Evolutionary conservation across 2,888 invertebrate species (phyloP), one percentile per base, ranked within the genome.

Genomic region (Sphaerophoria rueppellii): DNA sequence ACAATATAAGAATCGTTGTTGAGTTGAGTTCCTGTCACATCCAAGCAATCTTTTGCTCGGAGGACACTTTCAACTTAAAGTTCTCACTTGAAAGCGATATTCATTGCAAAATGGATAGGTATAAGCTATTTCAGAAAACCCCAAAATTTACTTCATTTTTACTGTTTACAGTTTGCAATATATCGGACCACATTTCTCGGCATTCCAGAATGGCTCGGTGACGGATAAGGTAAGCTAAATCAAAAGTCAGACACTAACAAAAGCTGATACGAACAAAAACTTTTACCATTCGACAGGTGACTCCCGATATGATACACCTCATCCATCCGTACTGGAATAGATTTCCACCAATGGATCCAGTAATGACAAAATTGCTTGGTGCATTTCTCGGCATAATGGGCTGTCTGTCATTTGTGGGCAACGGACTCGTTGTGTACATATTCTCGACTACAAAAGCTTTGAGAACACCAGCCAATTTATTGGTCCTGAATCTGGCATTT

Each of bases 401-500:
- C 63, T 91, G 88, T 63, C 89, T 91, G 73, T 90, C 91, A 52
- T 89, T 91, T 88, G 89, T 89, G 78, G 91, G 91, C 79, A 91
- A 91, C 87, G 90, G 91, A 83, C 89, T 90, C 73, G 91, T 91
- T 76, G 90, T 91, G 82, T 91, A 90, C 58, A 91, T 91, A 78
- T 91, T 91, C 73, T 88, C 90, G 81, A 91, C 91, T 52, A 92
- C 91, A 57, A 91, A 91, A 88, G 88, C 90, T 4, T 87, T 98
- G 77, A 95, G 97, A 88, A 97, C 98, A 50, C 98, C 98, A 60
- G 97, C 98, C 87, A 98, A 98, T 91, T 93, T 98, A 88, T 93
- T 98, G 88, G 96, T 98, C 76, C 95, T 98, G 81, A 98, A 98
- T 92, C 93, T 98, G 89, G 98, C 98, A 50, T 95, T 98, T 91